A percentile compares a stretch with the other conserved stretches of the same genome.
Conservation (phyloP, 2,113 vertebrate genomes). For the Phrynosoma blainvillii region DNA sequence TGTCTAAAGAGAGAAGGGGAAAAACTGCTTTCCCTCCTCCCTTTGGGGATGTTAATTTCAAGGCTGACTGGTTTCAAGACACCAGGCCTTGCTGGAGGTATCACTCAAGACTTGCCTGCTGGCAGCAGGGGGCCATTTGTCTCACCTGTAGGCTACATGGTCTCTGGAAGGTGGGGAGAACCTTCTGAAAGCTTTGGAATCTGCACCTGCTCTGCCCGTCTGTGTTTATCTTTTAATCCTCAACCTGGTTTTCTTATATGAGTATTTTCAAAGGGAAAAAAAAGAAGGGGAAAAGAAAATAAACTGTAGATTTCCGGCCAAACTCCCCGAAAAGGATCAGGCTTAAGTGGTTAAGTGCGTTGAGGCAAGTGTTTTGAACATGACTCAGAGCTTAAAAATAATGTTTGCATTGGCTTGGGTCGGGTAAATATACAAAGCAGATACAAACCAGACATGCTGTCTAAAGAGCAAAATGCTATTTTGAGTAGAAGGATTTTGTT, state of each 20-base stretch:
- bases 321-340: slow-evolving; percentile 49
- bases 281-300: neutral
- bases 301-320: slow-evolving; percentile 15
- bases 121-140: slow-evolving; percentile 65
- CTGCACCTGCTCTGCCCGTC: slow-evolving; percentile 36
- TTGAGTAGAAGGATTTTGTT: slow-evolving; percentile 29
- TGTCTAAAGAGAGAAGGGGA: slow-evolving; percentile 59
- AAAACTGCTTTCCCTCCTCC: slow-evolving; percentile 56
- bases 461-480: slow-evolving; percentile 38
- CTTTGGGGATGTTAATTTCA: slow-evolving; percentile 77
- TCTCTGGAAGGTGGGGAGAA: slow-evolving; percentile 51
- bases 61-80: slow-evolving; percentile 74
- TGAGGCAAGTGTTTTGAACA: slow-evolving; percentile 60
- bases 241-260: slow-evolving; percentile 34
- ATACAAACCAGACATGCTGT: slow-evolving; percentile 59
- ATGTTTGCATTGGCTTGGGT: slow-evolving; percentile 69
- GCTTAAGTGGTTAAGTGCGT: slow-evolving; percentile 60
- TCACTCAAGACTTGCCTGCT: slow-evolving; percentile 70
- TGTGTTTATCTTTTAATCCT: slow-evolving; percentile 51
- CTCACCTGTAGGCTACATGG: slow-evolving; percentile 69
- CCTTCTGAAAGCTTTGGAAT: slow-evolving; percentile 56
- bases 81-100: slow-evolving; percentile 72
- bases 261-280: neutral
- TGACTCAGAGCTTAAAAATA: slow-evolving; percentile 62
- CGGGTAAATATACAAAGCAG: slow-evolving; percentile 66